A percentile compares a stretch with the other conserved stretches of the same genome.
phyloP scores from a whole-genome alignment of 2,888 invertebrate genomes.

The Keiferia lycopersicella region DNA sequence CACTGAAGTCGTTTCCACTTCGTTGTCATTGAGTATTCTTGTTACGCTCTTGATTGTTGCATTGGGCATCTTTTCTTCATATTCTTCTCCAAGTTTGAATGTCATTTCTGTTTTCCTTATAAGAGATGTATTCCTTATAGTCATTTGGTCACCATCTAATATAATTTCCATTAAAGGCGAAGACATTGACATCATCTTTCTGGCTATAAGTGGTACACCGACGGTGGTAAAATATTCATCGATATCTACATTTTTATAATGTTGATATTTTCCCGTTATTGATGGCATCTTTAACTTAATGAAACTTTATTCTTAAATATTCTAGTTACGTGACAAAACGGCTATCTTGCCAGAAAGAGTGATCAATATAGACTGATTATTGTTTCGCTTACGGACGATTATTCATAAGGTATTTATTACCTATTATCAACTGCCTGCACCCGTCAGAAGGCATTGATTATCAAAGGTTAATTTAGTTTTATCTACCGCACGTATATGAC shows the following conservation, averaged over 20 bases:
- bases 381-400: background rate
- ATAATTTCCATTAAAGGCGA: slow-evolving; percentile 82
- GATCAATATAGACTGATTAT: background rate
- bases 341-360: background rate
- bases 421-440: background rate
- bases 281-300: slow-evolving; percentile 67
- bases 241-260: slow-evolving; percentile 73
- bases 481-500: background rate
- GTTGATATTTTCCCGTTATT: slow-evolving; percentile 83
- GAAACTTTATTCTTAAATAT: background rate
- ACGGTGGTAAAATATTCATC: slow-evolving; percentile 42
- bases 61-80: slow-evolving; percentile 84
- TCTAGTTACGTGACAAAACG: too few relatives aligned
- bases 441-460: background rate
- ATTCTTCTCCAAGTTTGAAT: slow-evolving; percentile 83
- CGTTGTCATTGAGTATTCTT: slow-evolving; percentile 74
- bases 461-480: background rate
- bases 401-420: background rate
- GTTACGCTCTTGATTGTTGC: slow-evolving; percentile 77
- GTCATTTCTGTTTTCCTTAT: slow-evolving; percentile 77
- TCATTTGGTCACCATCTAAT: slow-evolving; percentile 79
- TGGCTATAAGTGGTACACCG: slow-evolving; percentile 84
- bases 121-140: slow-evolving; percentile 79
- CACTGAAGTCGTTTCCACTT: slow-evolving; percentile 65
- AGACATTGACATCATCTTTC: slow-evolving; percentile 84